Percentiles rank a stretch among this genome's conserved stretches.
These are phyloP conservation scores for Emberiza fucata DNA, from an alignment of 2,113 vertebrate genomes.

Conservation along the genomic window DNA sequence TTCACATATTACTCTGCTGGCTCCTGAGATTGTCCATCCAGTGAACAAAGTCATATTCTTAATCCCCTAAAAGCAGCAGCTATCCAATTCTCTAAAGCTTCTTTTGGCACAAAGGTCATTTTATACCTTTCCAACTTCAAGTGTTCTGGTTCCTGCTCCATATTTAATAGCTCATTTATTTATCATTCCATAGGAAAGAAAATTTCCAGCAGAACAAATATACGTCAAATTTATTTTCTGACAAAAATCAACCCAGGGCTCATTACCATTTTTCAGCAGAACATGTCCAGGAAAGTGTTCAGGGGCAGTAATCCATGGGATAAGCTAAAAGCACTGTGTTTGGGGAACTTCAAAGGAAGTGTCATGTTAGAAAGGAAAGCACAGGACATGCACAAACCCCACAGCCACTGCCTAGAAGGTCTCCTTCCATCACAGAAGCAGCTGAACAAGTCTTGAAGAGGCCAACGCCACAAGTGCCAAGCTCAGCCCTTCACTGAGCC, in stretches of 20 bases:
- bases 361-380: not conserved
- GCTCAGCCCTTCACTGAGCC: not conserved
- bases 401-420: not conserved
- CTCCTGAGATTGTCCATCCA: not conserved
- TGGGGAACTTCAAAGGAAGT: not conserved
- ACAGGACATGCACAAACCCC: not conserved
- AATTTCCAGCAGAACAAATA: not conserved
- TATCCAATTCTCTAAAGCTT: not conserved
- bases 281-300: not conserved
- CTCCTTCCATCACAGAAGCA: not conserved
- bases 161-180: not conserved
- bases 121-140: not conserved
- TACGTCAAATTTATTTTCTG: not conserved
- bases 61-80: not conserved
- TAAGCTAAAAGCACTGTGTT: not conserved
- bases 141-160: not conserved
- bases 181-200: not conserved
- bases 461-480: not conserved
- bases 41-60: not conserved
- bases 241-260: not conserved
- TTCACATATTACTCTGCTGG: not conserved
- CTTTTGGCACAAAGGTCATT: not conserved
- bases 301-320: not conserved
- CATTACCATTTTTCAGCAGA: not conserved
- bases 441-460: not conserved